Conservation (phyloP, 2,113 vertebrate species). For the Phainopepla nitens region DNA sequence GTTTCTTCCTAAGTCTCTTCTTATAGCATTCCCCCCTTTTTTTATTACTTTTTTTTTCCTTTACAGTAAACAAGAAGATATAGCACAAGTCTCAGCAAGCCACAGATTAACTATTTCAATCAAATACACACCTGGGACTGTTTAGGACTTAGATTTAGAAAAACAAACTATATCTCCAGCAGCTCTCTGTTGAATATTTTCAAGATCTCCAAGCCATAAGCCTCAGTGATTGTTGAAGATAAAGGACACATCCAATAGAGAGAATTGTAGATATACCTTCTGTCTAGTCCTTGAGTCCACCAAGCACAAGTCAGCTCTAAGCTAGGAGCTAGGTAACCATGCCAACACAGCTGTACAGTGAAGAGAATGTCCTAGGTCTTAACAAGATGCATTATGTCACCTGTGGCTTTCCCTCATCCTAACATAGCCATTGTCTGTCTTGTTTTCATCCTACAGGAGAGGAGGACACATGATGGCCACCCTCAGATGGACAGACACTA, state of each 20-base stretch:
- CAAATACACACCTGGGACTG: not conserved
- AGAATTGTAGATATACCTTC: not conserved
- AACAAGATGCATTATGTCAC: not conserved
- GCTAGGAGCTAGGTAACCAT: not conserved
- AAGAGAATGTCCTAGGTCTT: not conserved
- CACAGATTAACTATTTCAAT: not conserved
- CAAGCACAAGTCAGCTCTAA: not conserved
- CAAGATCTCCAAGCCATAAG: not conserved
- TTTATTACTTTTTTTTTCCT: not conserved
- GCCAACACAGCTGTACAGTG: not conserved
- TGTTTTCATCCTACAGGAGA: not conserved
- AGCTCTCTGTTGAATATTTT: not conserved
- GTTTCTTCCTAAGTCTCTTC: not conserved
- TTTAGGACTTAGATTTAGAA: not conserved
- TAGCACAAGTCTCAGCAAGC: not conserved
- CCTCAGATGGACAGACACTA: not conserved
- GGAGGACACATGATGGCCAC: not conserved
- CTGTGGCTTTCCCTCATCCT: not conserved
- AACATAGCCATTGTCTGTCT: not conserved
- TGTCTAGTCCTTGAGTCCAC: not conserved
- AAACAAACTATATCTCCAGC: not conserved
- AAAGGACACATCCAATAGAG: not conserved
- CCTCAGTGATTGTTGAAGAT: not conserved
- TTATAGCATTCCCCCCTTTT: fast-evolving
- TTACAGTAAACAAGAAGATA: not conserved